These are phyloP conservation scores for Cavia porcellus DNA, from an alignment of 2,113 vertebrate species.

Conservation along the genomic window DNA sequence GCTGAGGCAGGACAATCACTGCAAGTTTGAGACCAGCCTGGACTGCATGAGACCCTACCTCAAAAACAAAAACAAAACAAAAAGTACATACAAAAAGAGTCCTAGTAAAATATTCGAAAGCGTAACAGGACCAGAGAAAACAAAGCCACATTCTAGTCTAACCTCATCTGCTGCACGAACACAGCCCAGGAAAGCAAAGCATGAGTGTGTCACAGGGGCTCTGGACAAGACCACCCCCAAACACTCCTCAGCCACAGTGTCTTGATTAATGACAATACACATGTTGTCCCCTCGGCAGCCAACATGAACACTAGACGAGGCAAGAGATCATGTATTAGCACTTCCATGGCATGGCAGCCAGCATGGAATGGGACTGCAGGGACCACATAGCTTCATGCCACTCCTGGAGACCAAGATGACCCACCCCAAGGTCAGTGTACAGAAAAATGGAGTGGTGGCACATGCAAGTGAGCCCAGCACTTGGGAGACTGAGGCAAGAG, in stretches of 20 bases:
- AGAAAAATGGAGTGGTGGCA: not conserved
- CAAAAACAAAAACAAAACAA: not conserved
- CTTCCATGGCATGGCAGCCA: conserved; percentile 15
- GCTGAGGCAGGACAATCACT: not conserved
- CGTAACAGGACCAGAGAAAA: not conserved
- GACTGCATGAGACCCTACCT: not conserved
- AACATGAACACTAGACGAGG: not conserved
- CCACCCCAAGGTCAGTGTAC: not conserved
- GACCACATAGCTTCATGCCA: not conserved
- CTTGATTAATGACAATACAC: not conserved
- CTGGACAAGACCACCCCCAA: not conserved
- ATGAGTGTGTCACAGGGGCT: not conserved
- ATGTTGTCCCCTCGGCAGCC: not conserved
- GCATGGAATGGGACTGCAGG: not conserved
- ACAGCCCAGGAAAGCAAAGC: not conserved
- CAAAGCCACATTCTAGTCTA: not conserved
- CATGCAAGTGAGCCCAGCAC: not conserved
- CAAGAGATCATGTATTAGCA: not conserved
- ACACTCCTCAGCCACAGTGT: not conserved
- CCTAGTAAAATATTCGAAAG: conserved; percentile 13
- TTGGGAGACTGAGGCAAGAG: not conserved
- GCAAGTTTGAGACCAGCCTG: not conserved
- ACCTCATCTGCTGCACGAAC: not conserved
- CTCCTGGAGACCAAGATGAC: not conserved
- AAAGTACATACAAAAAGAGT: not conserved